Percentiles rank a stretch among this genome's conserved stretches.
Evolutionary conservation across 1,140 invertebrate genomes (phyloP).

Genomic region (Ladona fulva): DNA sequence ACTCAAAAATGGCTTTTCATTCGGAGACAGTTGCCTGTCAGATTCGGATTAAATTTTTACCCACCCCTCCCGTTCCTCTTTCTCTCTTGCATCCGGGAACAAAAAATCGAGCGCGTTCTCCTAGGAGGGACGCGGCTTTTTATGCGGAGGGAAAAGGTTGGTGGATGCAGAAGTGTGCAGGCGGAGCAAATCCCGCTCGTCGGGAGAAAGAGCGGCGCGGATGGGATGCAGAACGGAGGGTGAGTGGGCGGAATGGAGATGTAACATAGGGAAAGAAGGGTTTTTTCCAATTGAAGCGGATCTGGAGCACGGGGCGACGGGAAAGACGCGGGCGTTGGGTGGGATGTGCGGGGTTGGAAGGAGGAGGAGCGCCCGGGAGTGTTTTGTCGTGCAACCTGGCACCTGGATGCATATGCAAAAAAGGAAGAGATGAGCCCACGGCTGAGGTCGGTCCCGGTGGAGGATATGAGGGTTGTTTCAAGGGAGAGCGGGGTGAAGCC

Average conservation of each 20-base stretch:
- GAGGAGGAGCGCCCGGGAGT: too few species aligned
- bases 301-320: too few species aligned
- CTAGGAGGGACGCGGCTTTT: neutral
- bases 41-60: neutral
- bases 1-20: neutral
- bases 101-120: neutral
- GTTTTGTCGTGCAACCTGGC: neutral
- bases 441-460: neutral
- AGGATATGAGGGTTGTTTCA: neutral
- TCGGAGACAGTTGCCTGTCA: neutral
- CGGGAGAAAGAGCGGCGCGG: neutral
- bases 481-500: neutral
- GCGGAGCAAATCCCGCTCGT: neutral
- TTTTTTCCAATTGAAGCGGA: neutral
- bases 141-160: neutral
- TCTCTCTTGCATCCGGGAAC: neutral
- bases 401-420: slow-evolving; percentile 9
- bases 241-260: neutral
- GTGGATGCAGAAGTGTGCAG: neutral
- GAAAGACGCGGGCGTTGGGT: neutral
- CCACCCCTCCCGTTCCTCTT: neutral
- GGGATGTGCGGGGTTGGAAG: neutral
- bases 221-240: neutral
- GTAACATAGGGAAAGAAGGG: neutral
- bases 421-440: neutral